Evolutionary conservation across 2,797 vertebrate genomes (phyloP).

Genomic region (Acestrorhynchus altus): DNA sequence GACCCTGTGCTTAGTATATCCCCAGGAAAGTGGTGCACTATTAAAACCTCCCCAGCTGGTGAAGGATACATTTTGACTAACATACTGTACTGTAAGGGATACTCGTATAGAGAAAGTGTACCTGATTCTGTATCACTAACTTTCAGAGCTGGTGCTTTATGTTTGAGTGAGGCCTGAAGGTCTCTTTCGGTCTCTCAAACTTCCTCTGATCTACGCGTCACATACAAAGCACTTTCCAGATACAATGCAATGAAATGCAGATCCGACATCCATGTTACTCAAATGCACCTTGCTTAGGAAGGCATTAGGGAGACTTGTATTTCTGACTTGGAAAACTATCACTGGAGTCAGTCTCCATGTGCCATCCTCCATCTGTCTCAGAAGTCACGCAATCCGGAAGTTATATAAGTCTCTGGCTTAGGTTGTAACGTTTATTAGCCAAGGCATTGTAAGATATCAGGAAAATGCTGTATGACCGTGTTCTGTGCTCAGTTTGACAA

Average conservation of each 20-base stretch:
- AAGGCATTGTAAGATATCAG: background rate
- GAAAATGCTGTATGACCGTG: background rate
- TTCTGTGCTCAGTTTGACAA: background rate
- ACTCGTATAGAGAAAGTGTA: background rate
- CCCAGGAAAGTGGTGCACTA: background rate
- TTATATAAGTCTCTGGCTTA: conserved; percentile 16
- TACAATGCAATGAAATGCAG: background rate
- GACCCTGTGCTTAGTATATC: background rate
- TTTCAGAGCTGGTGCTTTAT: background rate
- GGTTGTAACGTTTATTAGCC: background rate
- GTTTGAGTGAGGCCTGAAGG: background rate
- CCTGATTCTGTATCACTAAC: background rate
- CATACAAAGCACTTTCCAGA: background rate
- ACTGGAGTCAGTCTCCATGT: conserved; percentile 1
- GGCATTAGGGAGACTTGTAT: background rate
- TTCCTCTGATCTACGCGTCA: background rate
- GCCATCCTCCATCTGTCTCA: conserved; percentile 28
- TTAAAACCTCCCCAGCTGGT: background rate
- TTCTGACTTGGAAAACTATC: conserved; percentile 12
- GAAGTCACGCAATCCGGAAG: background rate
- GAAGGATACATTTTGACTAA: background rate
- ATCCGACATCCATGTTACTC: background rate
- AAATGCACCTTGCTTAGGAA: background rate
- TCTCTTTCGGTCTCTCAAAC: background rate
- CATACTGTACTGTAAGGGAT: background rate